phyloP scores from a whole-genome alignment of 2,113 vertebrate genomes.

The Ploceus nigricollis region DNA sequence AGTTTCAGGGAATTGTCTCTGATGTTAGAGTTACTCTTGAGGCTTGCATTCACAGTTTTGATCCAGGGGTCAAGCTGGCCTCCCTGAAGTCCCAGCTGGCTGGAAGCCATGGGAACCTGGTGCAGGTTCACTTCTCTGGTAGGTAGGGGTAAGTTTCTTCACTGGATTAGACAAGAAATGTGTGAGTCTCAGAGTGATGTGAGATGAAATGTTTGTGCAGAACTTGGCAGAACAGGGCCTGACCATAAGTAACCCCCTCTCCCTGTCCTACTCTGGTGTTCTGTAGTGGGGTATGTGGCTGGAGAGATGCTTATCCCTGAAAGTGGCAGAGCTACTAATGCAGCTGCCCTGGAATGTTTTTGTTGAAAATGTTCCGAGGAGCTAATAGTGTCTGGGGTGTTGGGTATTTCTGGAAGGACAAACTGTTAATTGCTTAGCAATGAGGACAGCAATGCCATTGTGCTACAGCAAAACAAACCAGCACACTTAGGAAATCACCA shows the following conservation, averaged over 20 bases:
- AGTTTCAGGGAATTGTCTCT: not conserved
- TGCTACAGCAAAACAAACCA: not conserved
- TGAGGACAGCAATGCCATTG: not conserved
- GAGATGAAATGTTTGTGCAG: not conserved
- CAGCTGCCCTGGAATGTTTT: not conserved
- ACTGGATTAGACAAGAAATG: not conserved
- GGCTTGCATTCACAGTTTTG: not conserved
- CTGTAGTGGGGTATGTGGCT: not conserved
- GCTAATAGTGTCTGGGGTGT: not conserved
- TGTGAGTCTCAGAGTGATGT: not conserved
- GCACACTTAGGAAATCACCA: not conserved
- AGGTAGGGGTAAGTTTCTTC: not conserved
- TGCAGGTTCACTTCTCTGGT: not conserved
- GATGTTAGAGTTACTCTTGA: not conserved
- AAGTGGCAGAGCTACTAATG: not conserved
- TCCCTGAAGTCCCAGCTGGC: not conserved
- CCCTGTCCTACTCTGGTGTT: not conserved
- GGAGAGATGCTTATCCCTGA: not conserved
- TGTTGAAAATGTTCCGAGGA: not conserved
- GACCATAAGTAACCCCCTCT: not conserved
- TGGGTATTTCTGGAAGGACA: constrained; percentile 9
- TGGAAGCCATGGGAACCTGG: not conserved
- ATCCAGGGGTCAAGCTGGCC: not conserved
- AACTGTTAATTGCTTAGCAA: constrained; percentile 12
- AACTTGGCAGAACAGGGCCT: not conserved